A percentile compares a stretch with the other conserved stretches of the same genome.
Evolutionary conservation across 2,113 vertebrate species (phyloP).

Genomic region (Phalacrocorax aristotelis): DNA sequence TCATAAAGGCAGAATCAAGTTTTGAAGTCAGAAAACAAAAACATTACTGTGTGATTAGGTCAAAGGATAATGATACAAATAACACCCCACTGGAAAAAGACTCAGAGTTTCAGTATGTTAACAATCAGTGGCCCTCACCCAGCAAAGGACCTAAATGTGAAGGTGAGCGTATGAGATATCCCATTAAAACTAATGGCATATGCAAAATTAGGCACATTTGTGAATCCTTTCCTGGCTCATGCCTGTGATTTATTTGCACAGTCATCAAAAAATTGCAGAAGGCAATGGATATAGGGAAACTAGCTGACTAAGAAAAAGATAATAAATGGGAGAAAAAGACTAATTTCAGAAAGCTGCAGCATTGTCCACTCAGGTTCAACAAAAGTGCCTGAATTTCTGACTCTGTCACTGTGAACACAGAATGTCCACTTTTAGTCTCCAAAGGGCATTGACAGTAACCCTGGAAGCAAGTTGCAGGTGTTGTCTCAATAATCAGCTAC

Average conservation of each 20-base stretch:
- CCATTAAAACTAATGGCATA: not conserved
- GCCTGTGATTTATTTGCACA: not conserved
- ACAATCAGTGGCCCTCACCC: not conserved
- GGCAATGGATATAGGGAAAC: not conserved
- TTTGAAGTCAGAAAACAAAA: not conserved
- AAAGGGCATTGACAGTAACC: accelerated
- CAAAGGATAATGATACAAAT: not conserved
- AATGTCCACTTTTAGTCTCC: not conserved
- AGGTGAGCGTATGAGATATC: not conserved
- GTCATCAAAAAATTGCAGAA: not conserved
- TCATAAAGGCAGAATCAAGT: not conserved
- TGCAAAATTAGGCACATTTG: not conserved
- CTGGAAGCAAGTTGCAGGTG: not conserved
- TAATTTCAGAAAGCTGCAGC: not conserved
- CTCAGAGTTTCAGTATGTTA: not conserved
- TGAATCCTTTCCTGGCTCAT: not conserved
- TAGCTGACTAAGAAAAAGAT: not conserved
- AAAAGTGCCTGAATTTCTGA: not conserved
- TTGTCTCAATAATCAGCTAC: not conserved
- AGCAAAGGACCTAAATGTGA: not conserved
- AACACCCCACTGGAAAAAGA: not conserved
- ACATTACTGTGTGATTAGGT: not conserved
- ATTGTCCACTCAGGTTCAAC: not conserved
- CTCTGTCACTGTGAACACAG: not conserved
- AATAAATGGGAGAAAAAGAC: not conserved